Conservation (phyloP, 2,888 invertebrate species). For the Cylindroiulus punctatus region DNA sequence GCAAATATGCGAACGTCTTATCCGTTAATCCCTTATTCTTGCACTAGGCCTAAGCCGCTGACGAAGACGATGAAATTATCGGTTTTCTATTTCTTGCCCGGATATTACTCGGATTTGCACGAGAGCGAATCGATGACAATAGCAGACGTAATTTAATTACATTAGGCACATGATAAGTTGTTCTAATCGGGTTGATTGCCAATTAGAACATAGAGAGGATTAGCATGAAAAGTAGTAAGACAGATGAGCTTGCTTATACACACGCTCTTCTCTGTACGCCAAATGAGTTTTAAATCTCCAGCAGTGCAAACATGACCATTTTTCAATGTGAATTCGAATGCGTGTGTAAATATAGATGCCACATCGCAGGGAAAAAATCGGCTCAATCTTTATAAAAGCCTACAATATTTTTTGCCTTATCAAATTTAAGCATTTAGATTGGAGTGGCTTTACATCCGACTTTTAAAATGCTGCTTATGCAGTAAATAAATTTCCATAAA, state of each 20-base stretch:
- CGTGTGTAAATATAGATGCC: background rate
- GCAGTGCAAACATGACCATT: constrained; percentile 30
- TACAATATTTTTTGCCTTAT: background rate
- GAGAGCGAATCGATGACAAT: constrained; percentile 42
- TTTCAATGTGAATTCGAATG: constrained; percentile 5
- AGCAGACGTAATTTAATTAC: constrained; percentile 52
- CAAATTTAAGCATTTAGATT: background rate
- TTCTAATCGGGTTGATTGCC: constrained; percentile 50
- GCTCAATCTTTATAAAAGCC: background rate
- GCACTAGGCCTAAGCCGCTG: background rate
- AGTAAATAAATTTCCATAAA: background rate
- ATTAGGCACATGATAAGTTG: constrained; percentile 51
- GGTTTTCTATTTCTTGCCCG: constrained; percentile 32
- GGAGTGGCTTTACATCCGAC: background rate
- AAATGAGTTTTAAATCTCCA: constrained; percentile 46
- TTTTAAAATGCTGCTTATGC: background rate
- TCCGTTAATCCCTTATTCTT: constrained; percentile 21
- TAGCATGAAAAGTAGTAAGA: constrained; percentile 47
- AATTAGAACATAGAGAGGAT: constrained; percentile 44
- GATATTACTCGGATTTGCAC: constrained; percentile 46
- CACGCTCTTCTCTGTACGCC: background rate
- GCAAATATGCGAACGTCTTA: constrained; percentile 31
- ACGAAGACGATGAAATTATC: constrained; percentile 40
- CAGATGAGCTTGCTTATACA: constrained; percentile 45
- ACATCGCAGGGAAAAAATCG: background rate